Evolutionary conservation across 35 echinoderm and acorn worm genomes (phyloP).

Genomic region (Lytechinus variegatus): DNA sequence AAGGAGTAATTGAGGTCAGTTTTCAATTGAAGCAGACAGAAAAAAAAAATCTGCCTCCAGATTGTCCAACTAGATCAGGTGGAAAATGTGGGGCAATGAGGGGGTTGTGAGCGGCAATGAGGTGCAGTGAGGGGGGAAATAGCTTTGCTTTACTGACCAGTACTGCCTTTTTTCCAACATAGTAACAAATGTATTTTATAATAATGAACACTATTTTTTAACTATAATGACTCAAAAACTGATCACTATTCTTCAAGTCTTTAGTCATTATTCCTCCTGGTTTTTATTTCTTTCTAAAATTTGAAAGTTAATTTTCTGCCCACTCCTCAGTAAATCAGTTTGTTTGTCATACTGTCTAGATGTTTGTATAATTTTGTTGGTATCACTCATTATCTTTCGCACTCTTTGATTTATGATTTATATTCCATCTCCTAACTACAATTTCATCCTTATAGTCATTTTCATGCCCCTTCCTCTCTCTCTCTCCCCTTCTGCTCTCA

Average conservation of each 20-base stretch:
- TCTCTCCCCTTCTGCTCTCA: not conserved
- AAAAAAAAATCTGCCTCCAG: not conserved
- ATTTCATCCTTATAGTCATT: not conserved
- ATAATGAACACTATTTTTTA: too few relatives aligned
- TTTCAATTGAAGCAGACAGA: not conserved
- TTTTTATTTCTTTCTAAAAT: too few relatives aligned
- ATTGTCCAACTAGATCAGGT: slow-evolving; percentile 11
- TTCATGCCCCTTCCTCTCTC: not conserved
- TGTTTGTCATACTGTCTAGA: too few relatives aligned
- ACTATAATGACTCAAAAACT: too few relatives aligned
- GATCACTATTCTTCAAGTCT: too few relatives aligned
- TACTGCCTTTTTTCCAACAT: not conserved
- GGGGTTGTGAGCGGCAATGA: not conserved
- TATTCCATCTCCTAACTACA: not conserved
- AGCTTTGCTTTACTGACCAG: not conserved
- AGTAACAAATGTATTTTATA: too few relatives aligned
- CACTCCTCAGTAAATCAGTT: too few relatives aligned
- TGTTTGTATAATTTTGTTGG: too few relatives aligned
- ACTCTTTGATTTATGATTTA: not conserved
- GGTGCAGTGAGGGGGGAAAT: not conserved
- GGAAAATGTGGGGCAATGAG: slow-evolving; percentile 16
- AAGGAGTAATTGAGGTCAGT: not conserved
- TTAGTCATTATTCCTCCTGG: too few relatives aligned
- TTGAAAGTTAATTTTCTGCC: too few relatives aligned
- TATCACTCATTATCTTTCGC: not conserved